Conservation (phyloP, 1,140 invertebrate species). For the Himalopsyche phryganea region DNA sequence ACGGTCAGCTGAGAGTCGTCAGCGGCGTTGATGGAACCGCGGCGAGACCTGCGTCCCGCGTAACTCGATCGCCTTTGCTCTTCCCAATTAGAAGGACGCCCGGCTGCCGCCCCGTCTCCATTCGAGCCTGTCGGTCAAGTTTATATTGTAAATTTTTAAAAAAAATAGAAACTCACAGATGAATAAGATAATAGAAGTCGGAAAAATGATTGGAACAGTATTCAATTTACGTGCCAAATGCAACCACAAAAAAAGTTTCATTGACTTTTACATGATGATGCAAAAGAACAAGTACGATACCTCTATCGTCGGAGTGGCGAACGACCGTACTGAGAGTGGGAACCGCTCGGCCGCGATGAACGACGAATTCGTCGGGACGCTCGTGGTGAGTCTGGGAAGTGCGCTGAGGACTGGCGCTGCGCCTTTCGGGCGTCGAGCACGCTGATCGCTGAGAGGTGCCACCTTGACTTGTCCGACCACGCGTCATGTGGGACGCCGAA, state of each 20-base stretch:
- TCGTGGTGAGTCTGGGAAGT: too few relatives aligned
- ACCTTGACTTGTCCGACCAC: conserved; percentile 25
- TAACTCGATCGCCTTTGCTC: conserved; percentile 68
- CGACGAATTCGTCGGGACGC: conserved; percentile 69
- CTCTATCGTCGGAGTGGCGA: conserved; percentile 40
- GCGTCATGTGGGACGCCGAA: conserved; percentile 41
- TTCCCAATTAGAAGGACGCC: conserved; percentile 80
- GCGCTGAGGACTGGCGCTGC: conserved; percentile 41
- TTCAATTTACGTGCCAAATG: too few relatives aligned
- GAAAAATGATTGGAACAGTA: too few relatives aligned
- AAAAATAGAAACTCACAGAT: too few relatives aligned
- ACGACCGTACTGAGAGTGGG: conserved; percentile 63
- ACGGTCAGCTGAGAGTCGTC: conserved; percentile 87
- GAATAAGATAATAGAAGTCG: too few relatives aligned
- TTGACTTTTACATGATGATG: too few relatives aligned
- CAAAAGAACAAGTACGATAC: too few relatives aligned
- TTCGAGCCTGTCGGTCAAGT: too few relatives aligned
- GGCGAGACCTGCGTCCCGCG: conserved; percentile 73
- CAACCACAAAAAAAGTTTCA: too few relatives aligned
- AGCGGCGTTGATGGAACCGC: conserved; percentile 81
- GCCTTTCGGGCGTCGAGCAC: conserved; percentile 46
- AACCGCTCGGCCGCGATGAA: conserved; percentile 72
- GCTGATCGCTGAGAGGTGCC: conserved; percentile 38
- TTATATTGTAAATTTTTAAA: too few relatives aligned
- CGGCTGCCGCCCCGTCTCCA: conserved; percentile 59